Evolutionary conservation across 2,113 vertebrate species (phyloP).

Genomic region (Lepisosteus osseus): DNA sequence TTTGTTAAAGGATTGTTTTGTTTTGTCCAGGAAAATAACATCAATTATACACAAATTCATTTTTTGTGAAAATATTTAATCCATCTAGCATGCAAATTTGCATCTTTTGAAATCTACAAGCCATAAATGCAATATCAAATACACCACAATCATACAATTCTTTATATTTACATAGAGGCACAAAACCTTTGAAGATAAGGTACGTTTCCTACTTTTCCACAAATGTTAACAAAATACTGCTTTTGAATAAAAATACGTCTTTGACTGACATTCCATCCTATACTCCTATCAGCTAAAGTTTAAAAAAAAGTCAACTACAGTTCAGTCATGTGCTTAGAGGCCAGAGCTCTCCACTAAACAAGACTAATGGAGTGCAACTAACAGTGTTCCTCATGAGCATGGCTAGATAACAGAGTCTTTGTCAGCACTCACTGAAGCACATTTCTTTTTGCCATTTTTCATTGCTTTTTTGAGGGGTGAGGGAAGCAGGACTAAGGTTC

Average conservation of each 20-base stretch:
- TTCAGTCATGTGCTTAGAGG: slow-evolving; percentile 55
- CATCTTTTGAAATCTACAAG: too few relatives aligned
- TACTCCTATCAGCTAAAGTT: slow-evolving; percentile 32
- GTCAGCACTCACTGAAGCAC: slow-evolving; percentile 51
- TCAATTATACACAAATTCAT: too few relatives aligned
- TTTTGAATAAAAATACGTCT: too few relatives aligned
- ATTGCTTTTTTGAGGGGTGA: slow-evolving; percentile 3
- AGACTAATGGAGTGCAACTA: slow-evolving; percentile 60
- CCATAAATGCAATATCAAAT: too few relatives aligned
- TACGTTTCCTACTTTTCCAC: too few relatives aligned
- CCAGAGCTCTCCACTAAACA: slow-evolving; percentile 59
- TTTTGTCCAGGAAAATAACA: too few relatives aligned
- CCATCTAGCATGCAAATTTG: too few relatives aligned
- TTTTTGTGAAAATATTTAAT: too few relatives aligned
- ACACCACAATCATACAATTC: too few relatives aligned
- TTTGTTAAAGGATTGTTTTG: neutral
- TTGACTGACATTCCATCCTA: neutral
- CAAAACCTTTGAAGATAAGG: too few relatives aligned
- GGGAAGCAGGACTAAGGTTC: slow-evolving; percentile 3
- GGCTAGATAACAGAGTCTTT: slow-evolving; percentile 50
- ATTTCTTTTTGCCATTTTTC: slow-evolving; percentile 35
- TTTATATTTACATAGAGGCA: too few relatives aligned
- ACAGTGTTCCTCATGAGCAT: slow-evolving; percentile 43
- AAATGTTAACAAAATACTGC: too few relatives aligned
- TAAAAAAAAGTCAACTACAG: slow-evolving; percentile 44